Percentiles rank a stretch among this genome's conserved stretches.
phyloP scores from a whole-genome alignment of 2,888 invertebrate genomes.

The Anaspis maculata region DNA sequence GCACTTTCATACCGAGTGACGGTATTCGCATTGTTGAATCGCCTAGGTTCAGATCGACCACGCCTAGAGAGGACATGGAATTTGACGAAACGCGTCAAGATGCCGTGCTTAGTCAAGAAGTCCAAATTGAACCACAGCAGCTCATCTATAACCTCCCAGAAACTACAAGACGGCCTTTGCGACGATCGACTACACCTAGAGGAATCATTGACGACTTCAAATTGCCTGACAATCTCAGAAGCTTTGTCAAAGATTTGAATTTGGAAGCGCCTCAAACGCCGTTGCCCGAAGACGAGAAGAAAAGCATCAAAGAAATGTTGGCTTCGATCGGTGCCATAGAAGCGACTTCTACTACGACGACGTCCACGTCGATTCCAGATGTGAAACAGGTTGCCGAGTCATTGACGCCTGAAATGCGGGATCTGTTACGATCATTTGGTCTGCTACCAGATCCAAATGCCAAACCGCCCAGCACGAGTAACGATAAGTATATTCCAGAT shows the following conservation, averaged over 20 bases:
- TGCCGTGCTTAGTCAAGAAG: conserved; percentile 19
- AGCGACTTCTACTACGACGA: conserved; percentile 21
- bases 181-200: too few relatives aligned
- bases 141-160: too few relatives aligned
- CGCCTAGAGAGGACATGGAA: too few relatives aligned
- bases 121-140: conserved; percentile 11
- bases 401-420: conserved; percentile 40
- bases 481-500: conserved; percentile 21
- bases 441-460: conserved; percentile 33
- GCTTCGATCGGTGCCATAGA: conserved; percentile 40
- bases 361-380: conserved; percentile 30
- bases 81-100: too few relatives aligned
- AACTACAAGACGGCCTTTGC: conserved; percentile 9
- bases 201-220: conserved; percentile 17
- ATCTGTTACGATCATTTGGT: conserved; percentile 43
- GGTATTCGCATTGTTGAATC: conserved; percentile 23
- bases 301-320: conserved; percentile 36
- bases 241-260: conserved; percentile 28
- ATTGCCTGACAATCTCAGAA: conserved; percentile 25
- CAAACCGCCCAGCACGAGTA: conserved; percentile 10
- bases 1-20: conserved; percentile 10
- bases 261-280: conserved; percentile 13
- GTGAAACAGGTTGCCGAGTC: conserved; percentile 36
- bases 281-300: conserved; percentile 13
- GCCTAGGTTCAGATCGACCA: conserved; percentile 19